A percentile compares a stretch with the other conserved stretches of the same genome.
phyloP scores from a whole-genome alignment of 2,113 vertebrate species.

The Telmatochromis sp. region DNA sequence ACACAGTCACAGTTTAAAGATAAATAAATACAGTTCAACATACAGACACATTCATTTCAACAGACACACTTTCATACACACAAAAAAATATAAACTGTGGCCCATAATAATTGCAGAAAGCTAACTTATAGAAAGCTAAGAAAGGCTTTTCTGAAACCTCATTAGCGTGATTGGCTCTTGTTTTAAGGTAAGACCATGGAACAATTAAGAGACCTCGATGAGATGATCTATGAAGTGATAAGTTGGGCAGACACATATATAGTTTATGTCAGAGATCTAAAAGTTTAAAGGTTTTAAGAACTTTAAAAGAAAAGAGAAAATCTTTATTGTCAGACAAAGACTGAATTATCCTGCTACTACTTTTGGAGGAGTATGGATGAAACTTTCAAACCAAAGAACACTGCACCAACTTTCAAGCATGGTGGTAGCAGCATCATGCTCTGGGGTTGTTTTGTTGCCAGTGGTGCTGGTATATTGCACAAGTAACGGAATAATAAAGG shows the following conservation, averaged over 20 bases:
- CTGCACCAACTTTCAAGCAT: not conserved
- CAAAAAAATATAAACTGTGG: not conserved
- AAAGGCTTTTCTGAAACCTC: not conserved
- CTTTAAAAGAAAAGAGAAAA: not conserved
- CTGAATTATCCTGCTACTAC: not conserved
- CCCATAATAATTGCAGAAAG: fast-evolving
- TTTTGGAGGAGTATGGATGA: not conserved
- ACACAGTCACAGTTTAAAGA: not conserved
- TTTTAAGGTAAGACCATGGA: not conserved
- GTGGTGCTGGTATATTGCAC: not conserved
- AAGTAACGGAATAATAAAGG: not conserved
- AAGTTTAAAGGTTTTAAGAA: not conserved
- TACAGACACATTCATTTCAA: not conserved
- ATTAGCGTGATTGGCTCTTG: not conserved
- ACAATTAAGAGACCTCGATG: not conserved
- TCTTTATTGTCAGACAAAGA: not conserved
- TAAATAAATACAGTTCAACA: not conserved
- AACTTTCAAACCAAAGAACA: not conserved
- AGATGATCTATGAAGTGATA: not conserved
- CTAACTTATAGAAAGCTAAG: not conserved
- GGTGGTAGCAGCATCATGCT: not conserved
- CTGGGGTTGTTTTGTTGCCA: not conserved
- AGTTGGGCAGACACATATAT: not conserved
- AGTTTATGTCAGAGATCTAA: not conserved
- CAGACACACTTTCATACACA: not conserved